Conservation (phyloP, 2,113 vertebrate genomes). For the rat (Rattus norvegicus) region DNA sequence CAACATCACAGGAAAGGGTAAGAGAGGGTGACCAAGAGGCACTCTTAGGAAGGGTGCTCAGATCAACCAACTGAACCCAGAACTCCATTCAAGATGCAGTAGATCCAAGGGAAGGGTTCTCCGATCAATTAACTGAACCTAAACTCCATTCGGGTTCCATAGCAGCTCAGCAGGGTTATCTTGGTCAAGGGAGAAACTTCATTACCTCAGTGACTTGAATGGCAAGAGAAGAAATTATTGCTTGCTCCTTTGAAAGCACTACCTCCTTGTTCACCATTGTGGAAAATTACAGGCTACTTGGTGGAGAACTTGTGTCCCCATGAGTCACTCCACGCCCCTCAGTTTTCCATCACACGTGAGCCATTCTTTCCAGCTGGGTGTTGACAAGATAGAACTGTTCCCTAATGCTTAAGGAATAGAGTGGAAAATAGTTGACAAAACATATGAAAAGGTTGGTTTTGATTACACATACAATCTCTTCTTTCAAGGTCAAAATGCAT, state of each 20-base stretch:
- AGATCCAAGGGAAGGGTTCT: not conserved
- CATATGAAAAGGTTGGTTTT: slow-evolving; percentile 75
- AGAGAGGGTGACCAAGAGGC: not conserved
- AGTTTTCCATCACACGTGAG: slow-evolving; percentile 65
- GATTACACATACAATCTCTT: slow-evolving; percentile 67
- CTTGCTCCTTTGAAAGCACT: not conserved
- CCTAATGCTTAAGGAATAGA: slow-evolving; percentile 70
- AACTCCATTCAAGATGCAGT: not conserved
- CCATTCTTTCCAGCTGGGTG: slow-evolving; percentile 74
- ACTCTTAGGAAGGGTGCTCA: not conserved
- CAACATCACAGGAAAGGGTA: not conserved
- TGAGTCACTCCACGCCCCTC: slow-evolving; percentile 54
- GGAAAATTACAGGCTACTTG: slow-evolving; percentile 27
- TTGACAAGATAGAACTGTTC: slow-evolving; percentile 72
- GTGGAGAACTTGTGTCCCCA: slow-evolving; percentile 46
- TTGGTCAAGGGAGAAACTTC: not conserved
- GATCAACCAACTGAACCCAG: not conserved
- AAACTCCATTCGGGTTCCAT: not conserved
- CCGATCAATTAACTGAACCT: not conserved
- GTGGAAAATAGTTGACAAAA: slow-evolving; percentile 68
- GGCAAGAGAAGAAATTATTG: not conserved
- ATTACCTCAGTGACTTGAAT: not conserved
- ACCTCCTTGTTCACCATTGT: not conserved
- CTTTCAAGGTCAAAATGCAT: slow-evolving; percentile 68
- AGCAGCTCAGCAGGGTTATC: not conserved